These are phyloP conservation scores for Corythaixoides concolor DNA, from an alignment of 2,113 vertebrate genomes.

Conservation along the genomic window DNA sequence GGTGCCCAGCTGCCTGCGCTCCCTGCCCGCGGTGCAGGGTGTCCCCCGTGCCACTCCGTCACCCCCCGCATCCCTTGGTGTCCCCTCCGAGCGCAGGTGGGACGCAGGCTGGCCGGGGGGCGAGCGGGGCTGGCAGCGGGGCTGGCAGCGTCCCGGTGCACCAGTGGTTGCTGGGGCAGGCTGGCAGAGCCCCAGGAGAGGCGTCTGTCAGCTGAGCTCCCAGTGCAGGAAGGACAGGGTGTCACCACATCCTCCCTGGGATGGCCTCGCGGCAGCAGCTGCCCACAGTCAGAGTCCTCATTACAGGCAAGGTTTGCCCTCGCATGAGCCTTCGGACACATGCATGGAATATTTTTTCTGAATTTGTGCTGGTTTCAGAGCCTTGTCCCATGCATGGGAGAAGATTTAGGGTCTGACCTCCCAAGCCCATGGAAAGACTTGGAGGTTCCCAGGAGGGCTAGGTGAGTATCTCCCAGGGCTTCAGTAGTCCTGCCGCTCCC, in stretches of 20 bases:
- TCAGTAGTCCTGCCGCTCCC: not conserved
- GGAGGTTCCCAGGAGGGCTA: not conserved
- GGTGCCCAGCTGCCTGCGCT: not conserved
- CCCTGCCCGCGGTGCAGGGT: not conserved
- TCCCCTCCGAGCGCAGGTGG: fast-evolving
- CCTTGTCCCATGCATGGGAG: not conserved
- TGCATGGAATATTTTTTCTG: not conserved
- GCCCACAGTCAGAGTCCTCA: not conserved
- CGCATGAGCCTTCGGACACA: fast-evolving
- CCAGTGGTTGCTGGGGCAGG: not conserved
- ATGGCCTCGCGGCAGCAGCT: not conserved
- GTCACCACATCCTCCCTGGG: not conserved
- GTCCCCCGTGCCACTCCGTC: fast-evolving
- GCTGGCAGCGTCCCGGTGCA: not conserved
- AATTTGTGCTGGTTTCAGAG: not conserved
- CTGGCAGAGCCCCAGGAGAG: not conserved
- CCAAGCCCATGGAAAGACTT: not conserved
- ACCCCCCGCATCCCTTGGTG: fast-evolving
- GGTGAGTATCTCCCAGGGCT: not conserved
- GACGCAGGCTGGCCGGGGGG: not conserved
- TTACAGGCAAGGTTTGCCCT: not conserved
- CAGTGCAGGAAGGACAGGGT: not conserved
- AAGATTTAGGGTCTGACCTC: not conserved
- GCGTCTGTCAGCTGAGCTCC: not conserved
- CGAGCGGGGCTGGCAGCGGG: not conserved